Evolutionary conservation across 2,113 vertebrate species (phyloP).

Genomic region (Oophaga pumilio): DNA sequence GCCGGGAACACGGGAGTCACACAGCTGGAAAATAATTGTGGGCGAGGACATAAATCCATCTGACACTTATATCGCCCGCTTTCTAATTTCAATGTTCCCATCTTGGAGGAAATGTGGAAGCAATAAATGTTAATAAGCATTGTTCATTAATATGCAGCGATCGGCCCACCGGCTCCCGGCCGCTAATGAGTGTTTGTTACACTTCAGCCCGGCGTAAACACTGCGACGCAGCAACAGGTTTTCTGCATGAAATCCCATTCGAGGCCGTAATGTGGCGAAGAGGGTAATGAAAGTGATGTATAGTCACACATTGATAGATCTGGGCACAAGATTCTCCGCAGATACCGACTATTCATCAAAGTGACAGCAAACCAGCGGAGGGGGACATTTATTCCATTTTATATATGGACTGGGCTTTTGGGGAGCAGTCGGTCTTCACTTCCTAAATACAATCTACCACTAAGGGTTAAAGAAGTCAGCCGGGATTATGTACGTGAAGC

Average conservation of each 20-base stretch:
- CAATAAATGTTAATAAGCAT: conserved; percentile 63
- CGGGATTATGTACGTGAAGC: no score
- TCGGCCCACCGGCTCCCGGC: conserved; percentile 50
- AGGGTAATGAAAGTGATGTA: conserved; percentile 45
- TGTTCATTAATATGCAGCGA: conserved; percentile 64
- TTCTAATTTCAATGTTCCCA: conserved; percentile 64
- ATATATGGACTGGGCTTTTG: neutral
- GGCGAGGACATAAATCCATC: conserved; percentile 58
- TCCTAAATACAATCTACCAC: no score
- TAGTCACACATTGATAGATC: conserved; percentile 7
- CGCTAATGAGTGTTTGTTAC: conserved; percentile 61
- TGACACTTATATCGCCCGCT: conserved; percentile 58
- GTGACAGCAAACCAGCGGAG: neutral
- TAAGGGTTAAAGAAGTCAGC: neutral
- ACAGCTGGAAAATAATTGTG: conserved; percentile 59
- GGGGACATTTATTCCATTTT: neutral
- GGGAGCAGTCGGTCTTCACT: no score
- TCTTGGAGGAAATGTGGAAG: conserved; percentile 58
- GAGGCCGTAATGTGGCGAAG: neutral
- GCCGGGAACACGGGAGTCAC: conserved; percentile 57
- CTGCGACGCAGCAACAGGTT: conserved; percentile 51
- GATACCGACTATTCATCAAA: neutral
- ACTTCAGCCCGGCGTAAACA: conserved; percentile 59
- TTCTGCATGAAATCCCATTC: conserved; percentile 50
- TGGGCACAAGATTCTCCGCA: neutral